Conservation (phyloP, 2,888 invertebrate genomes). For the Mamestra brassicae region DNA sequence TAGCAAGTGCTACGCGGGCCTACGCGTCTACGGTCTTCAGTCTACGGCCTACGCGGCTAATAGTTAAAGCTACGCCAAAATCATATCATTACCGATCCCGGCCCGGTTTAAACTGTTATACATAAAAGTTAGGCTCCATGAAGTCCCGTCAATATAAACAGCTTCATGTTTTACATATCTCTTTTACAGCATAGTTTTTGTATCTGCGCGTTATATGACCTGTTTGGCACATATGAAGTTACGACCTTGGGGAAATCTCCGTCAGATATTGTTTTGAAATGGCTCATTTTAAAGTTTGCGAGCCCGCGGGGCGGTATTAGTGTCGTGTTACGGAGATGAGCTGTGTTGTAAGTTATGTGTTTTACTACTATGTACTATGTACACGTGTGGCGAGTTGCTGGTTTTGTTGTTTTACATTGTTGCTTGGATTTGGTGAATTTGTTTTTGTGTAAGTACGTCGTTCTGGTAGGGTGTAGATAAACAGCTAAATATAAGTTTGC, state of each 20-base stretch:
- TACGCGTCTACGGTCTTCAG: slow-evolving; percentile 6
- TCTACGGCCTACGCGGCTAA: slow-evolving; percentile 8
- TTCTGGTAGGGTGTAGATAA: neutral
- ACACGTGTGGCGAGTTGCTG: slow-evolving; percentile 6
- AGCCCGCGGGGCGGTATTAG: slow-evolving; percentile 68
- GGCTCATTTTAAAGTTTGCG: slow-evolving; percentile 82
- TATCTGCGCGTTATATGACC: slow-evolving; percentile 44
- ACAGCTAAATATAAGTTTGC: neutral
- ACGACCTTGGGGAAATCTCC: slow-evolving; percentile 83
- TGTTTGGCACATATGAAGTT: slow-evolving; percentile 67
- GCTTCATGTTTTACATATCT: slow-evolving; percentile 30
- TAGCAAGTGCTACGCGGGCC: slow-evolving; percentile 16
- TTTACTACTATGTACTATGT: slow-evolving; percentile 43
- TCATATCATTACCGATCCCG: neutral
- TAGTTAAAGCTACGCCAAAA: neutral
- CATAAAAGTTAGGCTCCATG: neutral
- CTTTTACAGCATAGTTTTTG: slow-evolving; percentile 59
- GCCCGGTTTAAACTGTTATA: neutral
- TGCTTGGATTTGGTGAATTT: slow-evolving; percentile 8
- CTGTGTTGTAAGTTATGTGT: slow-evolving; percentile 55
- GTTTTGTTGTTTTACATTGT: slow-evolving; percentile 42
- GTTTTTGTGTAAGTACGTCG: neutral
- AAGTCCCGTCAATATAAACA: slow-evolving; percentile 27
- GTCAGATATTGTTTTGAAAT: slow-evolving; percentile 87
- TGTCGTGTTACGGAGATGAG: slow-evolving; percentile 63